Conservation (phyloP, 1,140 invertebrate genomes). For the Hirudo medicinalis region DNA sequence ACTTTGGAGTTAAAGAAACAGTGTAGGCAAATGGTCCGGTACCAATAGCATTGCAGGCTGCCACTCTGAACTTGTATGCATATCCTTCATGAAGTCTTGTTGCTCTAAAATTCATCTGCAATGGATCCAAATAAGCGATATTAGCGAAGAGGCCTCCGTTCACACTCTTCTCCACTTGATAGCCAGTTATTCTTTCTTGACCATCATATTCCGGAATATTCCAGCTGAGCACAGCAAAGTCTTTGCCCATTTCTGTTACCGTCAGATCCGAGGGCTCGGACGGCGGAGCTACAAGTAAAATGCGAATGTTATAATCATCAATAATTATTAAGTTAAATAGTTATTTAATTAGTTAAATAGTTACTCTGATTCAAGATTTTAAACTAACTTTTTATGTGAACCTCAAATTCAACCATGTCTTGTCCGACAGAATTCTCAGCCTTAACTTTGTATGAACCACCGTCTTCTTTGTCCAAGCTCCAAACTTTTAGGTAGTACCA, state of each 20-base stretch:
- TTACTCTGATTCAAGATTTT: neutral
- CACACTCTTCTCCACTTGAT: conserved; percentile 23
- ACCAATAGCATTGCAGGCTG: conserved; percentile 83
- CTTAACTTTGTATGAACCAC: conserved; percentile 19
- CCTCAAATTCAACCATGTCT: conserved; percentile 25
- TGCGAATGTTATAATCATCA: neutral
- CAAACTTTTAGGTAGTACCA: conserved; percentile 22
- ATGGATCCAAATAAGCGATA: conserved; percentile 14
- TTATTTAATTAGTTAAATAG: neutral
- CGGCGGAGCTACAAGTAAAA: conserved; percentile 17
- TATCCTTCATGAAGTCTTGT: conserved; percentile 72
- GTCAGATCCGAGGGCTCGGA: conserved; percentile 14
- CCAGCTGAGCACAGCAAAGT: conserved; percentile 19
- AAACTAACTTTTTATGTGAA: conserved; percentile 20
- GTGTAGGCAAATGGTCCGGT: conserved; percentile 70
- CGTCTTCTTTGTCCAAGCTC: conserved; percentile 14
- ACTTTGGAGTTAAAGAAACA: conserved; percentile 38
- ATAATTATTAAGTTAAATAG: neutral
- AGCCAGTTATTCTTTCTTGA: conserved; percentile 18
- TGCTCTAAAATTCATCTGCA: conserved; percentile 12
- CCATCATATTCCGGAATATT: conserved; percentile 15
- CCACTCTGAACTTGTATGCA: conserved; percentile 76
- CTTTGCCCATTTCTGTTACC: conserved; percentile 21
- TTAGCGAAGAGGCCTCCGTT: conserved; percentile 11
- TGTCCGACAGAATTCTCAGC: conserved; percentile 27